Conservation (phyloP, 2,888 invertebrate genomes). For the Xestia ashworthii region DNA sequence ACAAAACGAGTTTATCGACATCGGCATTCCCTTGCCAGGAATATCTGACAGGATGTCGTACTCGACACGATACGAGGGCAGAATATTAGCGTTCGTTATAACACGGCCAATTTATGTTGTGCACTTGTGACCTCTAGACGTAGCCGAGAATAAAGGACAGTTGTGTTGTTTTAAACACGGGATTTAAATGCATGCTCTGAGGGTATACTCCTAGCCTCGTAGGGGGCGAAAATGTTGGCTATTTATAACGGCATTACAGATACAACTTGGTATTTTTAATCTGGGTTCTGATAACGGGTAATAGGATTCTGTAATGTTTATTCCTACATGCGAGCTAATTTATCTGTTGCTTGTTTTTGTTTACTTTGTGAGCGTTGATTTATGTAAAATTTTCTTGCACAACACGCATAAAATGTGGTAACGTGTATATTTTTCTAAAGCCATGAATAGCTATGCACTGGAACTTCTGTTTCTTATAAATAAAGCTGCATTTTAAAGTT, state of each 20-base stretch:
- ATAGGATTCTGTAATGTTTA: constrained; percentile 30
- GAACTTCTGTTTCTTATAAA: constrained; percentile 25
- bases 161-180: constrained; percentile 47
- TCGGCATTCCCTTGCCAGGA: constrained; percentile 76
- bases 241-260: constrained; percentile 47
- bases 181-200: constrained; percentile 47
- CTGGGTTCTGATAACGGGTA: constrained; percentile 25
- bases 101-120: constrained; percentile 75
- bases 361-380: constrained; percentile 17
- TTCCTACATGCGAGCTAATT: constrained; percentile 12
- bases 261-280: constrained; percentile 33
- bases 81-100: constrained; percentile 75
- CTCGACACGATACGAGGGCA: constrained; percentile 79
- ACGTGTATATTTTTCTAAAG: constrained; percentile 28
- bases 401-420: constrained; percentile 5
- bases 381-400: constrained; percentile 15
- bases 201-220: constrained; percentile 13
- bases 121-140: constrained; percentile 69
- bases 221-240: constrained; percentile 40
- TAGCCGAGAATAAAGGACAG: constrained; percentile 56
- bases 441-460: constrained; percentile 5
- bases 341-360: constrained; percentile 29
- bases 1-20: constrained; percentile 51
- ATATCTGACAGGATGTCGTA: constrained; percentile 84
- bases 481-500: constrained; percentile 7